phyloP scores from a whole-genome alignment of 53 echinoderm and acorn worm species.

The Apostichopus leukothele region DNA sequence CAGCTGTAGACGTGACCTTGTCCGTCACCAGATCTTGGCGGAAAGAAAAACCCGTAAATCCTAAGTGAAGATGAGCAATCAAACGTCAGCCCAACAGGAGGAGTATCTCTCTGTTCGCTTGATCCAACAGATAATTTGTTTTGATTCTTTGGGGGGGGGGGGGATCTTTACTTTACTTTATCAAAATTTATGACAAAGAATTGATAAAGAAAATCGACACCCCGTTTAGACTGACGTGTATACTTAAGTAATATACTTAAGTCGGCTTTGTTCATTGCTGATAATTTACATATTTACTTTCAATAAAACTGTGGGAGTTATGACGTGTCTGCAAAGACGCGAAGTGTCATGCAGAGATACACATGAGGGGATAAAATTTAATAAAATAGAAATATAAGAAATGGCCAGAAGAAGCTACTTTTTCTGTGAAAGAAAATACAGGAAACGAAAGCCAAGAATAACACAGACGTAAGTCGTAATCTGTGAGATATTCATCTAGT shows the following conservation, averaged over 20 bases:
- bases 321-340: neutral
- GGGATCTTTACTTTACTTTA: neutral
- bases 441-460: neutral
- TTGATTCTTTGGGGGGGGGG: neutral
- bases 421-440: no score
- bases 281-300: constrained; percentile 19
- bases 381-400: neutral
- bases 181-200: neutral
- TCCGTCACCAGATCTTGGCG: neutral
- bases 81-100: neutral
- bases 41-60: neutral
- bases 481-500: neutral
- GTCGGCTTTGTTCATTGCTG: neutral
- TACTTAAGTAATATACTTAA: neutral
- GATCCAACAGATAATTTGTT: neutral
- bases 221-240: constrained; percentile 18
- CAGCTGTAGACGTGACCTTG: neutral
- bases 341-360: constrained; percentile 15
- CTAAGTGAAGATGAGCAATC: neutral
- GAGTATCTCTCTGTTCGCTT: neutral
- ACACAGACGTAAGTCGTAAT: neutral
- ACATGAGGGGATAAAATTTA: neutral
- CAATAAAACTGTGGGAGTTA: constrained; percentile 28
- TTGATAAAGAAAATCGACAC: constrained; percentile 17
- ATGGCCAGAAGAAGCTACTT: no score